Percentiles rank a stretch among this genome's conserved stretches.
Conservation (phyloP, 2,113 vertebrate genomes). For the Melanotaenia duboulayi region DNA sequence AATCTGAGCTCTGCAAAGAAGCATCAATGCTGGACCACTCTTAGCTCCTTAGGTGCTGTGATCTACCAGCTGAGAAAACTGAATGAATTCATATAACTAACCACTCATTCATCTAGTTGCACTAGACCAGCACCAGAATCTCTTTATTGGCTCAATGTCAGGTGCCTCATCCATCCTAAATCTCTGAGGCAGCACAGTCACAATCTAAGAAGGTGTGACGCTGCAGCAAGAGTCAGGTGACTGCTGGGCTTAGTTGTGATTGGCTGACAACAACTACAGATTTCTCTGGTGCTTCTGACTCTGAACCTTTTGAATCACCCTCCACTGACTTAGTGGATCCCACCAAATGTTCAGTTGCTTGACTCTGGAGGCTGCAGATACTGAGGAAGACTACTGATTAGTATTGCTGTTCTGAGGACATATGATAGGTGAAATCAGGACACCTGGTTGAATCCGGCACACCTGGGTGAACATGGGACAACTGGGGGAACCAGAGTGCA, state of each 20-base stretch:
- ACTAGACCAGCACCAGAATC: slow-evolving; percentile 38
- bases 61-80: neutral
- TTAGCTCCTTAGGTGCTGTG: neutral
- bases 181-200: slow-evolving; percentile 8
- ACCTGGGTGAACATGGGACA: no score
- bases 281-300: slow-evolving; percentile 32
- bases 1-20: neutral
- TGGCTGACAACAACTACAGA: slow-evolving; percentile 30
- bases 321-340: neutral
- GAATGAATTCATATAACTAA: neutral
- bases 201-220: neutral
- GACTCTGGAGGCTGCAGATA: slow-evolving; percentile 22
- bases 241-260: slow-evolving; percentile 33
- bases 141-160: neutral
- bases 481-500: no score
- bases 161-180: neutral
- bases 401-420: neutral
- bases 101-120: neutral
- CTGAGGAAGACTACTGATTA: neutral
- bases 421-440: neutral
- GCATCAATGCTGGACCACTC: no score
- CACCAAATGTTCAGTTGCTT: slow-evolving; percentile 1
- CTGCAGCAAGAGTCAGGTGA: slow-evolving; percentile 23
- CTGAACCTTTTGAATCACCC: slow-evolving; percentile 26
- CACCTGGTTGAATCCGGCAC: neutral